Base-by-base conservation (phyloP, 2,113 vertebrate genomes). In the Hiodon alosoides region DNA sequence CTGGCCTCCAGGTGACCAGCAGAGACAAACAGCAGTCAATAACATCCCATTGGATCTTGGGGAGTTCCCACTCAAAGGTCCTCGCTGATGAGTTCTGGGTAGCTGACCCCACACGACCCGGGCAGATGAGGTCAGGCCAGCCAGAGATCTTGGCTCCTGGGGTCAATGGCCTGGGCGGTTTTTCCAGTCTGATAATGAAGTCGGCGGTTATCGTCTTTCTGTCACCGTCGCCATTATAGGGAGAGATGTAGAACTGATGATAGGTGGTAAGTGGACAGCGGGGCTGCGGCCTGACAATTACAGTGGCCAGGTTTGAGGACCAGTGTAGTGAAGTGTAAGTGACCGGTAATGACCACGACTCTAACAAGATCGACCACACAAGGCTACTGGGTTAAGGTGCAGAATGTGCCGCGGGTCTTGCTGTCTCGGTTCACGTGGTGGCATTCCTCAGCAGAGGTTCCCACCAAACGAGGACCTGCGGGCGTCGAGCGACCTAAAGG, bases 171-270 rank as follows among this genome's bases (percentile, higher is more conserved):
- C 90, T 88, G 85, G 88, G 90, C 92, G 86, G 89, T 90, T 81
- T 81, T 88, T 86, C 90, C 93, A 89, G 85, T 87, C 76, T 82
- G 83, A 90, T 97, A 94, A 98, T 95, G 91, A 97, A 95, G 94
- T 94, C 91, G 90, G 31, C 93, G 92, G 91, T 89, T 94, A 95
- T 95, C 93, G 95, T 93, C 91, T 96, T 95, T 95, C 95, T 96
- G 94, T 96, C 95, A 95, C 90, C 95, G 31, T 90, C 90, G 88
- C 86, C 87, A 91, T 91, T 91, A 91, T 81, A 51, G 72, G 46
- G 76, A 88, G 86, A 90, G 86, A 90, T 90, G 89, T 87, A 83
- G 83, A 78, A 80, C 79, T 75, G 82, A 80, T 83, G 83, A 88
- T 88, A 93, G 87, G 89, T 89, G 84, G 87, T 90, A 89, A 91